Base-by-base conservation (phyloP, 23 tunicate genomes). In the Clavelina lepadiformis region DNA sequence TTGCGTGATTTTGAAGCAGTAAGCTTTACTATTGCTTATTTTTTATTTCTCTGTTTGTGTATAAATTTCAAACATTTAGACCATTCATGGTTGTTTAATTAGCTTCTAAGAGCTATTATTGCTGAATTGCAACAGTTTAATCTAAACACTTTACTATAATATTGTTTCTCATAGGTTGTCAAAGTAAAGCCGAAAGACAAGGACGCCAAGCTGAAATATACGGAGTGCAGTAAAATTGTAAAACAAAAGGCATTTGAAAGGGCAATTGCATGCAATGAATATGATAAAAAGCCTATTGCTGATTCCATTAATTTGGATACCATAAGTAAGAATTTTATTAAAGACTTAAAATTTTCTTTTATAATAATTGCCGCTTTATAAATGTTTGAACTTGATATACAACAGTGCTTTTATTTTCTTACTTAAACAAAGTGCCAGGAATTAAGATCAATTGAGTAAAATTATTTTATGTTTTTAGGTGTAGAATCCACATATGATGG, bases 201-300 rank as follows among this genome's bases (percentile, higher is more conserved):
- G 41, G 98, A 93, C 51, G 94, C 93, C 13, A 61, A 67, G 33
- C 45, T 73, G 75, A 84, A 84, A 74, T 79, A 61, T 52, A 55
- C 83, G n/a, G 98, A 85, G 30, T 93, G 98, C 64, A 79, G 88
- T 53, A 93, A 93, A 71, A 93, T 93, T 28, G 94, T 93, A 30
- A 93, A 93, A 76, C 82, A 91, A 68, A 91, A 78, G 74, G 94
- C 94, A 35, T 93, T 93, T 36, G 98, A 93, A 60, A 84, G 69
- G 65, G 98, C 98, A 28, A 93, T 93, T 56, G 88, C 98, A 0
- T 83, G 82, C 44, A 72, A 85, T 44, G 94, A 93, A 33, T 50
- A 68, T 18, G 51, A 60, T n/a, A 76, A 72, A 50, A 88, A 79
- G 68, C 81, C 61, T 54, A 70, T 81, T 27, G 75, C 97, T 24